phyloP scores from a whole-genome alignment of 1,140 invertebrate genomes.

The Drosophila saltans region DNA sequence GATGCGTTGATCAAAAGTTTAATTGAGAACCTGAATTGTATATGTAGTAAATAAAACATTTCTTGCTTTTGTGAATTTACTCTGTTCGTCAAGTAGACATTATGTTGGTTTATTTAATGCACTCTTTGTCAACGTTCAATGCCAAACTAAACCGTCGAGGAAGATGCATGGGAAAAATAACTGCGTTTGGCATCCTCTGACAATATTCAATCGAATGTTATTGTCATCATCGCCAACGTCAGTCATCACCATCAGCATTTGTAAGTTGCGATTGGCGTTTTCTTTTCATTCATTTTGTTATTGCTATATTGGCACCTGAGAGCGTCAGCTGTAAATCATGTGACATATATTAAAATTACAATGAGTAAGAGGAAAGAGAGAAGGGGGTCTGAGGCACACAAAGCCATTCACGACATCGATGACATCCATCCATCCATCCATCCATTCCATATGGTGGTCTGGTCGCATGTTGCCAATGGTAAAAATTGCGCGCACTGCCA shows the following conservation, averaged over 20 bases:
- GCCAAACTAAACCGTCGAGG: too few relatives aligned
- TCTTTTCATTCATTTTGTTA: slow-evolving; percentile 29
- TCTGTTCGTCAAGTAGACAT: neutral
- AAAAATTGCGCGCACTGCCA: slow-evolving; percentile 27
- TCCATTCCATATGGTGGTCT: neutral
- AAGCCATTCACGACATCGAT: neutral
- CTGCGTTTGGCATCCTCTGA: slow-evolving; percentile 1
- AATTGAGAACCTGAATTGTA: too few relatives aligned
- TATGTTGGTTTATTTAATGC: neutral
- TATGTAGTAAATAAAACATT: neutral
- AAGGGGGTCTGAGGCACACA: neutral
- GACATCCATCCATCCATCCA: slow-evolving; percentile 1
- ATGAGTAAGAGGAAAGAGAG: slow-evolving; percentile 5
- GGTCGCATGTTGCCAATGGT: neutral
- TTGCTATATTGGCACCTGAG: slow-evolving; percentile 15
- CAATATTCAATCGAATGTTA: slow-evolving; percentile 23
- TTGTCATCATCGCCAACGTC: slow-evolving; percentile 4
- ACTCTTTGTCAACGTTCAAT: neutral
- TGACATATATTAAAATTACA: slow-evolving; percentile 54
- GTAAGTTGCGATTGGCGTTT: slow-evolving; percentile 10
- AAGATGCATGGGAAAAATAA: neutral
- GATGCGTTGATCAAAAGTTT: too few relatives aligned
- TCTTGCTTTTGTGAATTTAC: neutral
- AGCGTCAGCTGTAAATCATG: slow-evolving; percentile 49
- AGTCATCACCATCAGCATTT: slow-evolving; percentile 12